Evolutionary conservation across 2,797 vertebrate species (phyloP), one percentile per base, ranked within the genome.

Genomic region (Schizopygopsis malacanthus): DNA sequence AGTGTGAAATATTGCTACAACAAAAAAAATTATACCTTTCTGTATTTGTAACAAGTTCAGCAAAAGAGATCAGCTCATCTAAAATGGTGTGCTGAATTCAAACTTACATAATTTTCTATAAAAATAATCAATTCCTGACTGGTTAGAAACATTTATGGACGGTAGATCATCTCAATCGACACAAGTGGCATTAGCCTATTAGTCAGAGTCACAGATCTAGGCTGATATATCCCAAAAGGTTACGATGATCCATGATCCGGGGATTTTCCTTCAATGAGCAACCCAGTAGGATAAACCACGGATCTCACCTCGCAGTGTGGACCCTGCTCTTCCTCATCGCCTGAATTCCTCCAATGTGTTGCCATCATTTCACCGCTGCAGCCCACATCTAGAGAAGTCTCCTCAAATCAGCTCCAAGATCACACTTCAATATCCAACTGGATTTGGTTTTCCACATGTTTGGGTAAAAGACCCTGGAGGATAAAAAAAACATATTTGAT

Each of bases 341-440:
- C 94, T 85, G 95, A 92, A 91, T 94, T 94, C 91, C 92, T 92
- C 97, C 96, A 95, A 93, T 92, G 96, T 80, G 96, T 96, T 91
- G 97, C 97, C 98, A 99, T 99, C 95, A 97, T 97, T 96, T 96
- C 95, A 96, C 94, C 91, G 90, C 93, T 79, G 92, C 92, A 91
- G 92, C 90, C 95, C 77, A 84, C 89, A 90, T 90, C 77, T 77
- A 90, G 43, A 73, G 77, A 73, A 86, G 72, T 39, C 54, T 82
- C 83, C 83, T 47, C 50, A 79, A 72, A 67, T 72, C 61, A 85
- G 43, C 47, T 47, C 39, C 63, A 84, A 41, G 61, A 77, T 65
- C 61, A 52, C 43, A 18, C 37, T 65, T 37, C 20, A 54, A 86
- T 43, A 85, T 83, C 83, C 87, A 88, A 47, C 28, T 83, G 54